Base-by-base conservation (phyloP, 2,888 invertebrate species). In the Hypercompe scribonia region DNA sequence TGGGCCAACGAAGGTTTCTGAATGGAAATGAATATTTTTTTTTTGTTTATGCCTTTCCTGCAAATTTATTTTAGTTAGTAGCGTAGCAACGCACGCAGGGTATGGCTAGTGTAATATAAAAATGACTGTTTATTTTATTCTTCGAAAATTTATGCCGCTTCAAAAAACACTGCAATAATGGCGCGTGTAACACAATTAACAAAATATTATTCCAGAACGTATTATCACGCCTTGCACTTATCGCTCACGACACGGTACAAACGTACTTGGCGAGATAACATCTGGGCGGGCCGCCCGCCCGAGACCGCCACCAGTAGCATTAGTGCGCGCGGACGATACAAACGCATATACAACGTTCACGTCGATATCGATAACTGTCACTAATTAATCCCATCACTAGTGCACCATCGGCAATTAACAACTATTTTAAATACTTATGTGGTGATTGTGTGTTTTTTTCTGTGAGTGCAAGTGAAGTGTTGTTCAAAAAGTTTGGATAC, bases 211-310 rank as follows among this genome's bases (percentile, higher is more conserved):
- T 61, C 33, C 50, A 64, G 63, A 70, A 66, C 4, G 15, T 61
- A 54, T 70, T 50, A 72, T 73, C 70, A 42, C 80, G 81, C 76
- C n/a, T 78, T 0, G 24, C 75, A 75, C 76, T 80, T 33, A 65
- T 76, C 50, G 15, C 36, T 80, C 70, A 68, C 67, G 68, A 15
- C 74, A 70, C 65, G 54, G 42, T 66, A 70, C 71, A 72, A 36
- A 75, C 67, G 77, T 80, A 84, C 74, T 82, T 78, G 84, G 82
- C 80, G 88, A 90, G 93, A 93, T 93, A 93, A 87, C 90, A 90
- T 91, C 92, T 91, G 90, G 94, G 93, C 93, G 94, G 93, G 90
- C 92, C 90, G 92, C 90, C 90, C 90, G 90, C 84, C 86, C 83
- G 82, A 79, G 77, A 74, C 68, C 74, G 76, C 82, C 88, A 92